These are phyloP conservation scores for Axis porcinus DNA, from an alignment of 2,113 vertebrate species.

Conservation along the genomic window DNA sequence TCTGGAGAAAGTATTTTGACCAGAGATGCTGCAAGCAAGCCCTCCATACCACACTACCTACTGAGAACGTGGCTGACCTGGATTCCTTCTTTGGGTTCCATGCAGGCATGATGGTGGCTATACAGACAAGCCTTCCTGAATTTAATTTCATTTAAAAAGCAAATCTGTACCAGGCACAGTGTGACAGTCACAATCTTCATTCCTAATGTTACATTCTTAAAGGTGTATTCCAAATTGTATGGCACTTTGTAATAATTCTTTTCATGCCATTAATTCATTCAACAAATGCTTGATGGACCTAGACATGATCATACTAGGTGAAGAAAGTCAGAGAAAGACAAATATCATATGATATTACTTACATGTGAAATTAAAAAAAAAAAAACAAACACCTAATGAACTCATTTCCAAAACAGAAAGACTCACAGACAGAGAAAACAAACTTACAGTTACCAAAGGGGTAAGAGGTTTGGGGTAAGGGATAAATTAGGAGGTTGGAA, in stretches of 20 bases:
- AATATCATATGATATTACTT: background rate
- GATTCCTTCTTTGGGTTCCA: background rate
- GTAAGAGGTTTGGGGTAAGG: background rate
- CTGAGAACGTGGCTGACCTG: background rate
- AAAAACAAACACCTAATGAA: background rate
- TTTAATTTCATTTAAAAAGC: background rate
- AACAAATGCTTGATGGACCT: background rate
- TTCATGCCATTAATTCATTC: background rate
- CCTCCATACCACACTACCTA: background rate
- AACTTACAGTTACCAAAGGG: background rate
- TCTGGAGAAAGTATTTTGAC: background rate
- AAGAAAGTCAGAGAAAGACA: background rate
- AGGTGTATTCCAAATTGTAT: background rate
- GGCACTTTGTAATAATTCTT: background rate
- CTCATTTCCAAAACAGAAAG: background rate
- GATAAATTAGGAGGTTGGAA: background rate
- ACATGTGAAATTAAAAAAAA: background rate
- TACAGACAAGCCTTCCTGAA: background rate
- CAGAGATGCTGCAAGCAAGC: background rate
- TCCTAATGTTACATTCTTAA: background rate
- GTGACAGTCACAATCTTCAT: background rate
- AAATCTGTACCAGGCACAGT: background rate
- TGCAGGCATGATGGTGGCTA: fast-evolving
- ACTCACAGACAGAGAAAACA: background rate
- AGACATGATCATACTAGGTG: background rate